A percentile compares a stretch with the other conserved stretches of the same genome.
These are phyloP conservation scores for Pemphigus obesinymphae DNA, from an alignment of 1,140 invertebrate genomes.

Conservation along the genomic window DNA sequence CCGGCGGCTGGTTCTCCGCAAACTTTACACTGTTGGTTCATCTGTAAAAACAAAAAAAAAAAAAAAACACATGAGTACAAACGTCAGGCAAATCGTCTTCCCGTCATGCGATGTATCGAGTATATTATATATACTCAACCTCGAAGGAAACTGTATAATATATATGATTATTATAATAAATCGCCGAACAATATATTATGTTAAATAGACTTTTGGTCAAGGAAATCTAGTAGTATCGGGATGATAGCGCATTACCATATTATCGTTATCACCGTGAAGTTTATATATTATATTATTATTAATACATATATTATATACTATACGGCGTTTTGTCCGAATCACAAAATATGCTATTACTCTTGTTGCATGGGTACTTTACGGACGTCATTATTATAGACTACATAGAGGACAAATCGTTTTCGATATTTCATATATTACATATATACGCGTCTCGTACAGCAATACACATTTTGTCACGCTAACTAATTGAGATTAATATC, in stretches of 20 bases:
- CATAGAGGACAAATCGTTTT: not conserved
- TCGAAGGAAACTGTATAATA: not conserved
- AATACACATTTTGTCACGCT: slow-evolving; percentile 14
- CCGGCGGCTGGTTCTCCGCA: slow-evolving; percentile 92
- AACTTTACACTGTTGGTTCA: slow-evolving; percentile 92
- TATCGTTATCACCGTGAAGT: not conserved
- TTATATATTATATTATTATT: not conserved
- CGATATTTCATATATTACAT: not conserved
- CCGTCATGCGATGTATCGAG: too few species aligned
- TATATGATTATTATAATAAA: not conserved
- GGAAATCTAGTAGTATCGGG: slow-evolving; percentile 15
- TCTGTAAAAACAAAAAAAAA: slow-evolving; percentile 61
- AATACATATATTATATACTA: not conserved
- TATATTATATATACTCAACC: too few species aligned
- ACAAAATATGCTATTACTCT: not conserved
- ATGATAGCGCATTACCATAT: slow-evolving; percentile 28
- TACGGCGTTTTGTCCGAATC: not conserved
- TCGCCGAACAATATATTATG: not conserved
- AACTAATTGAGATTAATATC: slow-evolving; percentile 32
- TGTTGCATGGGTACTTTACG: not conserved
- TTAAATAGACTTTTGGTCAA: slow-evolving; percentile 1
- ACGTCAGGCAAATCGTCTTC: not conserved
- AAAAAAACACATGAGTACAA: not conserved
- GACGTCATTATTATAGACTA: not conserved
- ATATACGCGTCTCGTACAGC: not conserved